Conservation (phyloP, 2,888 invertebrate species). For the Glaucopsyche alexis region DNA sequence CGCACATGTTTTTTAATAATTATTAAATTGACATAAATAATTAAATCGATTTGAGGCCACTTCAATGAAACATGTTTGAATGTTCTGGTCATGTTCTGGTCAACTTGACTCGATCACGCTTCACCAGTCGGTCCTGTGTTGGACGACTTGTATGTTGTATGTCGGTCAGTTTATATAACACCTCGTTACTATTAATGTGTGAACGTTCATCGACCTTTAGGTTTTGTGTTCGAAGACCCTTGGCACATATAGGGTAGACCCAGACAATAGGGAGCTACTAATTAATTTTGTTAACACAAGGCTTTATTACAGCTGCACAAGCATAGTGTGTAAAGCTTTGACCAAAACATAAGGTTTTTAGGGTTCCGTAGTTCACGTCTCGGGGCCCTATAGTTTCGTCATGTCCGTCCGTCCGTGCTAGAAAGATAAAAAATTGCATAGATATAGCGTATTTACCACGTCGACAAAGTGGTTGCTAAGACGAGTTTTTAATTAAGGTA, state of each 20-base stretch:
- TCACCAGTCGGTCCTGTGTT: not conserved
- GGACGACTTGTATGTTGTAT: not conserved
- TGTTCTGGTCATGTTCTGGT: slow-evolving; percentile 16
- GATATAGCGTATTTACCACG: too few species aligned
- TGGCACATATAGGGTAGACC: not conserved
- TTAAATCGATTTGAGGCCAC: not conserved
- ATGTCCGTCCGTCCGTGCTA: too few species aligned
- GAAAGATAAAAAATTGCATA: too few species aligned
- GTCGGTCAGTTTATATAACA: slow-evolving; percentile 12
- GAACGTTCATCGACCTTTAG: slow-evolving; percentile 15
- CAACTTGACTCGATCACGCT: slow-evolving; percentile 1
- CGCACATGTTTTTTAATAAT: too few species aligned
- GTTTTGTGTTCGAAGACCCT: not conserved
- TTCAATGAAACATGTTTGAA: not conserved
- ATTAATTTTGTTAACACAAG: not conserved
- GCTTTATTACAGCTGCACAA: not conserved
- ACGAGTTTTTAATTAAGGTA: too few species aligned
- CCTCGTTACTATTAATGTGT: not conserved
- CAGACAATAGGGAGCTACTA: not conserved
- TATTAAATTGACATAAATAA: not conserved
- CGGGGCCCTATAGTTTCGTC: too few species aligned
- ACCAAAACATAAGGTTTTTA: too few species aligned
- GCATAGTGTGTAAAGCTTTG: not conserved
- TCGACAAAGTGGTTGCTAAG: too few species aligned
- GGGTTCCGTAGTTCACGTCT: too few species aligned